Evolutionary conservation across 2,888 invertebrate species (phyloP).

Genomic region (Therioaphis trifolii): DNA sequence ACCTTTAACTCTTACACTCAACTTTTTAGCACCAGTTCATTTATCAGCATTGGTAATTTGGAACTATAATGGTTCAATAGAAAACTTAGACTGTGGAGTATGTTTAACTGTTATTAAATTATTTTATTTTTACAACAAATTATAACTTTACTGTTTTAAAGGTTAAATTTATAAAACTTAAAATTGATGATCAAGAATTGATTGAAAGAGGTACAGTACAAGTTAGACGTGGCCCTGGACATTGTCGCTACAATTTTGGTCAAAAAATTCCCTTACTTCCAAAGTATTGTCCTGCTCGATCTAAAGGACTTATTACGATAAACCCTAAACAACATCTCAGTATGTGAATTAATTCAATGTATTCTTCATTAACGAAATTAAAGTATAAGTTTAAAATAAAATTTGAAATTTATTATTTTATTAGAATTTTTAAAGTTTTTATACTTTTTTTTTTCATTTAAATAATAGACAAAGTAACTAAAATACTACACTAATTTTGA

Average conservation of each 20-base stretch:
- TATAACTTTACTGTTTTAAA: slow-evolving; percentile 62
- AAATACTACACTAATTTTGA: too few relatives aligned
- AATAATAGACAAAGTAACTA: too few relatives aligned
- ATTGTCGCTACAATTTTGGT: slow-evolving; percentile 81
- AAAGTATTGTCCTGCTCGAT: slow-evolving; percentile 13
- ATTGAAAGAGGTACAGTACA: slow-evolving; percentile 64
- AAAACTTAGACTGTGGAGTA: slow-evolving; percentile 76
- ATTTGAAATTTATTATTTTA: too few relatives aligned
- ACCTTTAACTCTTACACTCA: slow-evolving; percentile 68
- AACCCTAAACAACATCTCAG: slow-evolving; percentile 48
- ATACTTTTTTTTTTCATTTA: too few relatives aligned
- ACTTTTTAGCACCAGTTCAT: slow-evolving; percentile 66
- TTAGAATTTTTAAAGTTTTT: too few relatives aligned
- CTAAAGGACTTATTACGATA: background rate
- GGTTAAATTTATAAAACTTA: slow-evolving; percentile 68
- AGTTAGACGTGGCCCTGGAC: slow-evolving; percentile 75
- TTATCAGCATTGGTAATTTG: slow-evolving; percentile 74
- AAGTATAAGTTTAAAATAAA: too few relatives aligned
- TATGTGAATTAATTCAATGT: background rate
- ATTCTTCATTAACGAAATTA: too few relatives aligned
- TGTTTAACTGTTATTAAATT: slow-evolving; percentile 66
- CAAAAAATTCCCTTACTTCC: slow-evolving; percentile 72
- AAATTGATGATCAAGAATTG: slow-evolving; percentile 68
- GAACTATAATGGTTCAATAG: slow-evolving; percentile 84
- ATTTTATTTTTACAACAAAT: too few relatives aligned